Percentiles rank a stretch among this genome's conserved stretches.
Evolutionary conservation across 2,888 invertebrate species (phyloP).

Genomic region (Ptilodon capucinus): DNA sequence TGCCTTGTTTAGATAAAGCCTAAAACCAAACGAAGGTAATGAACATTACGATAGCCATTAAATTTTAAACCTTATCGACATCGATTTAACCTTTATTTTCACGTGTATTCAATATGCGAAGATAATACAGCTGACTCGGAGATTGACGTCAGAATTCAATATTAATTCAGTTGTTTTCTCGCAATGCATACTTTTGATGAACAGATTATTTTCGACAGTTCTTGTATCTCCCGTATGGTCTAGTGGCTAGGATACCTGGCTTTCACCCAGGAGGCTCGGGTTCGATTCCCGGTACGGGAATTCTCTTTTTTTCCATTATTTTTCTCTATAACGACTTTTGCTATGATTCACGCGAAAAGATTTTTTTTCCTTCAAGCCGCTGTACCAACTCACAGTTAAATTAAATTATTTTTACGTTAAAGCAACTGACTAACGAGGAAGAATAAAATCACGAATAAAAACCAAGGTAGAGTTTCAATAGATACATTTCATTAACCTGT

Average conservation of each 20-base stretch:
- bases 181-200: neutral
- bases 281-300: constrained; percentile 89
- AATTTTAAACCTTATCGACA: neutral
- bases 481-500: too few relatives aligned
- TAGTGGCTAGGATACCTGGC: constrained; percentile 89
- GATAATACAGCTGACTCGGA: neutral
- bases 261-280: constrained; percentile 89
- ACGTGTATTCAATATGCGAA: neutral
- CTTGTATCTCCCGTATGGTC: constrained; percentile 80
- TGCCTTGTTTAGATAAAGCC: neutral
- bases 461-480: too few relatives aligned
- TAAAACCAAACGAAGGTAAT: neutral
- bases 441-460: too few relatives aligned
- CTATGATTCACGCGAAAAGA: too few relatives aligned
- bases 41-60: neutral
- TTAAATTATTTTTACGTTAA: too few relatives aligned
- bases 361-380: too few relatives aligned
- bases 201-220: neutral
- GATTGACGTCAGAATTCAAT: neutral
- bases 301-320: constrained; percentile 5
- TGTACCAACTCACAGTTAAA: too few relatives aligned
- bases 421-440: too few relatives aligned
- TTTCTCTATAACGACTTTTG: too few relatives aligned
- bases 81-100: neutral
- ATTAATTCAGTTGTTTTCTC: neutral